Evolutionary conservation across 2,797 vertebrate genomes (phyloP).

Genomic region (Scomberomorus guttatus): DNA sequence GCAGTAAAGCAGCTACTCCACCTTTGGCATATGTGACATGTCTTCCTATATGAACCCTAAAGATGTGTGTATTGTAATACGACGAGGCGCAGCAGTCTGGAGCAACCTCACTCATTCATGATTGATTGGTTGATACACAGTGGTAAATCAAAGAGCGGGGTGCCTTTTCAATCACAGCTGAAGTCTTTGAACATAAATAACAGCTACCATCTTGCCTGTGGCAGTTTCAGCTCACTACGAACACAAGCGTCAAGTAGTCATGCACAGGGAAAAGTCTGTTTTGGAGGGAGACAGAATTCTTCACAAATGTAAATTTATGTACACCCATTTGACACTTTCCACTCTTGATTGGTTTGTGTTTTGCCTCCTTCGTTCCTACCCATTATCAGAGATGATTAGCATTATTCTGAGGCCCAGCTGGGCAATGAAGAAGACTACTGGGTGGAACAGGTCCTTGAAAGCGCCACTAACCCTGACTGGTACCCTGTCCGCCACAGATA

Average conservation of each 20-base stretch:
- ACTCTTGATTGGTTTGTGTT: conserved; percentile 75
- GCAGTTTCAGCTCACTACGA: conserved; percentile 60
- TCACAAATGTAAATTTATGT: conserved; percentile 76
- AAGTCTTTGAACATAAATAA: conserved; percentile 77
- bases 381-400: conserved; percentile 78
- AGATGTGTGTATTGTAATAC: conserved; percentile 40
- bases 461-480: conserved; percentile 48
- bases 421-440: conserved; percentile 62
- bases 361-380: conserved; percentile 62
- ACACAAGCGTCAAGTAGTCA: conserved; percentile 47
- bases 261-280: conserved; percentile 38
- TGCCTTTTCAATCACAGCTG: conserved; percentile 68
- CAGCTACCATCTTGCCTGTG: conserved; percentile 59
- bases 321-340: conserved; percentile 75
- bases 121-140: conserved; percentile 73
- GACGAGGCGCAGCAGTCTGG: conserved; percentile 17
- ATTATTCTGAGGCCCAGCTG: conserved; percentile 64
- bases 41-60: conserved; percentile 31
- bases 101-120: conserved; percentile 43
- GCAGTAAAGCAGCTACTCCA: conserved; percentile 3
- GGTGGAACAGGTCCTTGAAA: conserved; percentile 66
- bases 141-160: conserved; percentile 67
- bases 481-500: conserved; percentile 51
- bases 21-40: conserved; percentile 8
- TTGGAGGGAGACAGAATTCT: conserved; percentile 50